Percentiles rank a stretch among this genome's conserved stretches.
Conservation (phyloP, 2,888 invertebrate genomes). For the Lasioglossum villosulum region DNA sequence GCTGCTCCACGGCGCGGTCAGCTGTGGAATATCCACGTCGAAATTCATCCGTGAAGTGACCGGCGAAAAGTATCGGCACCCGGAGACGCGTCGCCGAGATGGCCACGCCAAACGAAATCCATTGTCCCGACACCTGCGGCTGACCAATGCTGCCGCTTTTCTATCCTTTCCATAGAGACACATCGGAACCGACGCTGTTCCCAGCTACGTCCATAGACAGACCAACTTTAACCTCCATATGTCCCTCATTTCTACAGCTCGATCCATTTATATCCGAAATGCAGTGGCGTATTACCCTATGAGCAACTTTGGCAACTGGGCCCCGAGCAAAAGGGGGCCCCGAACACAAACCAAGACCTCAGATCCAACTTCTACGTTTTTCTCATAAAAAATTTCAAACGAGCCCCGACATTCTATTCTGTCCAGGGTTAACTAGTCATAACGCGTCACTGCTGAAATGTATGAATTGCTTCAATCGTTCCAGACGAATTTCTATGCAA, state of each 20-base stretch:
- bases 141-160: background rate
- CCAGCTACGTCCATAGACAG: background rate
- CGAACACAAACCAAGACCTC: too few relatives aligned
- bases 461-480: too few relatives aligned
- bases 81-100: constrained; percentile 21
- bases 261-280: too few relatives aligned
- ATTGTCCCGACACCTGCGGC: constrained; percentile 21
- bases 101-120: constrained; percentile 30
- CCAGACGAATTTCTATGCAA: too few relatives aligned
- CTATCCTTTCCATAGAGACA: background rate
- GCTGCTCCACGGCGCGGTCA: constrained; percentile 13
- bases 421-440: too few relatives aligned
- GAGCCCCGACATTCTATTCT: too few relatives aligned
- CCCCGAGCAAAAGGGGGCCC: too few relatives aligned
- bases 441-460: too few relatives aligned
- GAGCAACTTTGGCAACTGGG: too few relatives aligned
- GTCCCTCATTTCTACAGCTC: background rate
- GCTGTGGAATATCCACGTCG: constrained; percentile 36
- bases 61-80: constrained; percentile 29
- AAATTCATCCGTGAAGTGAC: constrained; percentile 59
- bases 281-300: too few relatives aligned
- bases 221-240: background rate
- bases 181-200: background rate
- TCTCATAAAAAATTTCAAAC: too few relatives aligned
- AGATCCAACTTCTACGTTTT: too few relatives aligned